phyloP scores from a whole-genome alignment of 1,140 invertebrate genomes.

The Calosoma granatense region DNA sequence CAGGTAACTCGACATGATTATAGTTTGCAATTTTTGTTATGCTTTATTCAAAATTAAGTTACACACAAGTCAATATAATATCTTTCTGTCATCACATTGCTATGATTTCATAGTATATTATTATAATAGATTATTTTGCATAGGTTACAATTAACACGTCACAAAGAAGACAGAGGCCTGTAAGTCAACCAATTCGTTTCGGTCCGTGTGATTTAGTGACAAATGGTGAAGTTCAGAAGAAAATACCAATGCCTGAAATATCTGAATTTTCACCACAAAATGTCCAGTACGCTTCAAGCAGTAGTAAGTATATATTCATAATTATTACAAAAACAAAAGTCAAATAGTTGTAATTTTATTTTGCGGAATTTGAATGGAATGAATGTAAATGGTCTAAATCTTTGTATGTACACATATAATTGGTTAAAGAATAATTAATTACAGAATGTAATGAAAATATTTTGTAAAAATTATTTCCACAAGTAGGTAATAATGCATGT shows the following conservation, averaged over 20 bases:
- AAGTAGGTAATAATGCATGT: no score
- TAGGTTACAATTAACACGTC: not conserved
- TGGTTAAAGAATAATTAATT: not conserved
- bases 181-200: slow-evolving; percentile 32
- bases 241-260: slow-evolving; percentile 37
- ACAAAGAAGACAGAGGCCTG: slow-evolving; percentile 27
- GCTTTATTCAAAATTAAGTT: not conserved
- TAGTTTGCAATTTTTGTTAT: not conserved
- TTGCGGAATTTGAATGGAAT: not conserved
- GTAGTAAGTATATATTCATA: slow-evolving; percentile 40
- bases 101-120: no score
- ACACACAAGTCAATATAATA: no score
- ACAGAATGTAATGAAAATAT: no score
- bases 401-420: not conserved
- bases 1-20: not conserved
- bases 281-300: slow-evolving; percentile 50
- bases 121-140: no score
- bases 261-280: slow-evolving; percentile 40
- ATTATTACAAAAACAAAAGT: slow-evolving; percentile 10
- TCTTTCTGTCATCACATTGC: no score
- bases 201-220: slow-evolving; percentile 21
- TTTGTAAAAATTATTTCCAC: no score
- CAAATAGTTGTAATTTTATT: not conserved
- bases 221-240: slow-evolving; percentile 26
- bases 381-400: no score